These are phyloP conservation scores for Poeciliopsis prolifica DNA, from an alignment of 2,113 vertebrate genomes.

Conservation along the genomic window DNA sequence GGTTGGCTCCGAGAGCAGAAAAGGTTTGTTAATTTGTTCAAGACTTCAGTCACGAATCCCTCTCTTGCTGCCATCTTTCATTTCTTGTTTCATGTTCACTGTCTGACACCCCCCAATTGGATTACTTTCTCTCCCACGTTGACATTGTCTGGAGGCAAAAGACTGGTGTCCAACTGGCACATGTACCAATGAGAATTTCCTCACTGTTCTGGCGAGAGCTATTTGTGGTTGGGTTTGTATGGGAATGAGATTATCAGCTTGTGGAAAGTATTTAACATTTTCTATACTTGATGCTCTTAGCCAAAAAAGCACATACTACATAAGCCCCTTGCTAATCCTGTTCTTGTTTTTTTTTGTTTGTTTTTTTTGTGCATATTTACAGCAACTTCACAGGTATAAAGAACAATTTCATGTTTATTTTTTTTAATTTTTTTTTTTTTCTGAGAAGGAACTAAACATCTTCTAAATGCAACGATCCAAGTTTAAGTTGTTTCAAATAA, in stretches of 20 bases:
- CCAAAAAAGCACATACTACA: constrained; percentile 3
- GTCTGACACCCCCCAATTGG: constrained; percentile 15
- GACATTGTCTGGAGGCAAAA: constrained; percentile 25
- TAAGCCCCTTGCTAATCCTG: not conserved
- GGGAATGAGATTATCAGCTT: constrained; percentile 4
- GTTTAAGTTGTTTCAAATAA: not conserved
- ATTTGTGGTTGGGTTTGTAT: constrained; percentile 2
- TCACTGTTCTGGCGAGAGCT: constrained; percentile 7
- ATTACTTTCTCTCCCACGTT: constrained; percentile 30
- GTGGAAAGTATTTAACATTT: not conserved
- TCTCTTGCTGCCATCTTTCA: not conserved
- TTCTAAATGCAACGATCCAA: not conserved
- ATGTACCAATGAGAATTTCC: constrained; percentile 9
- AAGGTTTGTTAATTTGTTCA: constrained; percentile 28
- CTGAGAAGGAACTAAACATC: not conserved
- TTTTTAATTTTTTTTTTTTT: too few relatives aligned
- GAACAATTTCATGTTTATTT: not conserved
- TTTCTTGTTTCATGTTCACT: constrained; percentile 5
- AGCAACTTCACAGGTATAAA: not conserved
- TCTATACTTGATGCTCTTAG: not conserved
- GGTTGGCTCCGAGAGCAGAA: not conserved
- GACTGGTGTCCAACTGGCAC: constrained; percentile 28
- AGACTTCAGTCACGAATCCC: constrained; percentile 7
- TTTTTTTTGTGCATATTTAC: not conserved
- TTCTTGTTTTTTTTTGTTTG: not conserved